phyloP scores from a whole-genome alignment of 2,888 invertebrate species.

The Eupithecia tripunctaria region DNA sequence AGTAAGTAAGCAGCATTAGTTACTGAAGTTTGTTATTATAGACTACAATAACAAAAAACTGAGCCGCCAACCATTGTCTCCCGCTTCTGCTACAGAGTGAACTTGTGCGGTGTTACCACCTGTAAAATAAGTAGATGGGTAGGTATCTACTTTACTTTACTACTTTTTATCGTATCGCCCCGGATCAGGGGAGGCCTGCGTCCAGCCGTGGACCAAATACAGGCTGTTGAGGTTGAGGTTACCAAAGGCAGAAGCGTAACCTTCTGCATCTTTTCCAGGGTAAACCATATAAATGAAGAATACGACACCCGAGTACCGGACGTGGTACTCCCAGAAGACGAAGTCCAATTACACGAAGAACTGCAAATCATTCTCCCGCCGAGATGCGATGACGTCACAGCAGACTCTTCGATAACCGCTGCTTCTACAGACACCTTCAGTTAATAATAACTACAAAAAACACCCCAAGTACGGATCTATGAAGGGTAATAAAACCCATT shows the following conservation, averaged over 20 bases:
- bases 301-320: constrained; percentile 62
- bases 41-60: too few relatives aligned
- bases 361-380: constrained; percentile 78
- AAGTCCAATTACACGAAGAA: constrained; percentile 71
- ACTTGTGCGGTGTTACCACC: too few relatives aligned
- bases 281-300: constrained; percentile 60
- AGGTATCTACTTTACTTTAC: too few relatives aligned
- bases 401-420: constrained; percentile 61
- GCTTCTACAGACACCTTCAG: constrained; percentile 49
- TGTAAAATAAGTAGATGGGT: too few relatives aligned
- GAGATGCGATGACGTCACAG: constrained; percentile 69
- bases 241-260: not conserved
- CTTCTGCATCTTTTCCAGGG: constrained; percentile 47
- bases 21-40: too few relatives aligned
- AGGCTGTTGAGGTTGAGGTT: too few relatives aligned
- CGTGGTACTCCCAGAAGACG: constrained; percentile 67
- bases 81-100: too few relatives aligned
- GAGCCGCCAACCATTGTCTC: too few relatives aligned
- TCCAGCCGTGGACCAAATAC: too few relatives aligned
- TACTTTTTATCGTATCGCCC: too few relatives aligned
- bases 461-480: constrained; percentile 36
- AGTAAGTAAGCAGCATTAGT: constrained; percentile 54
- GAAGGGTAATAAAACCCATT: constrained; percentile 44
- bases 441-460: constrained; percentile 21
- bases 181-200: too few relatives aligned